Evolutionary conservation across 2,797 vertebrate species (phyloP).

Genomic region (Pseudochromis fuscus): DNA sequence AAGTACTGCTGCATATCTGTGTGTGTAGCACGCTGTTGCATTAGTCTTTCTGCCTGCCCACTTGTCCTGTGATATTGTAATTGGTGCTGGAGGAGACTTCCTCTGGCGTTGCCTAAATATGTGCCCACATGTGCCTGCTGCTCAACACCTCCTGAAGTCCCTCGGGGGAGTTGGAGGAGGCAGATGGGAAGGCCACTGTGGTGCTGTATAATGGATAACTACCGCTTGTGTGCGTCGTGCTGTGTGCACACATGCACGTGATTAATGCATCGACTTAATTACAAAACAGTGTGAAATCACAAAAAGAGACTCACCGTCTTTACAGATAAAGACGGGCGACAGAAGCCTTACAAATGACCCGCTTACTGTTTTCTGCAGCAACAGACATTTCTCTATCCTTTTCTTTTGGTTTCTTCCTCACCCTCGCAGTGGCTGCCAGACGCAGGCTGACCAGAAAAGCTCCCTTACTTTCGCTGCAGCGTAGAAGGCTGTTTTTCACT

Average conservation of each 20-base stretch:
- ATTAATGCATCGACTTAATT: conserved; percentile 33
- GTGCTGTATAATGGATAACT: conserved; percentile 56
- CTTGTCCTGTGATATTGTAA: conserved; percentile 57
- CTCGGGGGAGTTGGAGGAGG: conserved; percentile 49
- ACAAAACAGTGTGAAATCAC: conserved; percentile 20
- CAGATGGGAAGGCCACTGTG: conserved; percentile 66
- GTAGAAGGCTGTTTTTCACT: conserved; percentile 61
- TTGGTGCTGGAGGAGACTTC: conserved; percentile 44
- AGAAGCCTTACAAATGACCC: conserved; percentile 5
- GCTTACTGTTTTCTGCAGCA: conserved; percentile 9
- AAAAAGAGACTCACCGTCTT: neutral
- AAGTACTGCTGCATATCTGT: conserved; percentile 23
- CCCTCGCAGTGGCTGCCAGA: conserved; percentile 25
- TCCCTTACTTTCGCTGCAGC: conserved; percentile 40
- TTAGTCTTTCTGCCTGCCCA: conserved; percentile 30
- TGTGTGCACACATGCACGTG: conserved; percentile 8
- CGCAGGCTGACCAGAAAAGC: conserved; percentile 31
- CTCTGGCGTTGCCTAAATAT: conserved; percentile 33
- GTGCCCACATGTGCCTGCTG: conserved; percentile 51
- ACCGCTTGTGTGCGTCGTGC: conserved; percentile 23
- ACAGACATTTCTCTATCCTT: conserved; percentile 13
- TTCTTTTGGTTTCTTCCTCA: conserved; percentile 14
- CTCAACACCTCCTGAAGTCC: conserved; percentile 52
- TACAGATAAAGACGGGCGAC: conserved; percentile 2
- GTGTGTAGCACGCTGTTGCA: conserved; percentile 5